These are phyloP conservation scores for Sympetrum striolatum DNA, from an alignment of 2,888 invertebrate genomes.

Conservation along the genomic window DNA sequence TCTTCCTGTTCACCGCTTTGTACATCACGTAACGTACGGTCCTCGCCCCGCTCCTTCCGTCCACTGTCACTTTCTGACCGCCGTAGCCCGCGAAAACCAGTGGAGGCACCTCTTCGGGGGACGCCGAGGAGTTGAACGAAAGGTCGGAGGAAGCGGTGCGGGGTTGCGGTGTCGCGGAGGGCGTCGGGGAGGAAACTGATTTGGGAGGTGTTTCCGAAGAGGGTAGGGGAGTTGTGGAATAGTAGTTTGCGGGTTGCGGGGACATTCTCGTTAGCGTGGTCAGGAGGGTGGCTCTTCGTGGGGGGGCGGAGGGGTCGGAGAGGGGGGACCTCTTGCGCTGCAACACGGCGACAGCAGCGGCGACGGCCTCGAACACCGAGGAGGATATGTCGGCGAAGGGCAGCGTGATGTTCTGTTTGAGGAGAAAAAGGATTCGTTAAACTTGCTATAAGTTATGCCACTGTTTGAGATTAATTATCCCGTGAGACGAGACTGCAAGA, in stretches of 20 bases:
- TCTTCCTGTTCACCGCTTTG: conserved; percentile 46
- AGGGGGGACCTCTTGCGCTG: not conserved
- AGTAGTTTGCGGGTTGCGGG: not conserved
- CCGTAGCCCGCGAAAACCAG: conserved; percentile 26
- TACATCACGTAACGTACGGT: conserved; percentile 41
- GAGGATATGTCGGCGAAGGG: conserved; percentile 7
- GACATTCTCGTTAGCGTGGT: not conserved
- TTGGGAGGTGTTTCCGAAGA: conserved; percentile 57
- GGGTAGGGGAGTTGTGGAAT: not conserved
- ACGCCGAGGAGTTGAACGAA: conserved; percentile 52
- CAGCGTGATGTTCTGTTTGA: not conserved
- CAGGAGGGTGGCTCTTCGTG: not conserved
- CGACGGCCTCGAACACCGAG: not conserved
- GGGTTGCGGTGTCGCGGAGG: conserved; percentile 51
- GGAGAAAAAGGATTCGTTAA: not conserved
- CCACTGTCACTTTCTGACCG: not conserved
- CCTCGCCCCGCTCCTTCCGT: conserved; percentile 24
- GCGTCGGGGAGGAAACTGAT: conserved; percentile 59
- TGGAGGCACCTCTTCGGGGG: conserved; percentile 47
- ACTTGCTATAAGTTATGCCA: too few relatives aligned
- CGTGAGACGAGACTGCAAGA: too few relatives aligned
- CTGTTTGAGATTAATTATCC: too few relatives aligned
- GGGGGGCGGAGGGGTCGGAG: not conserved
- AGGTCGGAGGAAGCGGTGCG: not conserved
- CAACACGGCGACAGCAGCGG: conserved; percentile 7